These are phyloP conservation scores for Archocentrus centrarchus DNA, from an alignment of 2,113 vertebrate genomes.

Conservation along the genomic window DNA sequence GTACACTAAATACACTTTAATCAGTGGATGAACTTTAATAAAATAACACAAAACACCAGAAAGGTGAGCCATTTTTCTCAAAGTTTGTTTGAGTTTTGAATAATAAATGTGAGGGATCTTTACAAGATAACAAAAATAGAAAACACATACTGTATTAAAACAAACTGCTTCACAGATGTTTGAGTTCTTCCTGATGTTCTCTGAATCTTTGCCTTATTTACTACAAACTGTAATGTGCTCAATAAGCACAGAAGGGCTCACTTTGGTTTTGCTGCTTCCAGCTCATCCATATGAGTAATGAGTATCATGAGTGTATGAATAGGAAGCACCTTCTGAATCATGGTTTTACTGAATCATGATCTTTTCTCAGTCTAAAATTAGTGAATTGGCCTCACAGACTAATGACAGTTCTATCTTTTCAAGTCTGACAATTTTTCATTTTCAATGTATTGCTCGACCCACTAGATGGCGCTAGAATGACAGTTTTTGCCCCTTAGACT, in stretches of 20 bases:
- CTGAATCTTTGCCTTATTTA: background rate
- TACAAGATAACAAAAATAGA: background rate
- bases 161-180: too few species aligned
- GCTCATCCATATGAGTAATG: background rate
- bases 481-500: background rate
- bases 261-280: background rate
- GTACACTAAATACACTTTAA: too few species aligned
- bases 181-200: background rate
- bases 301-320: background rate
- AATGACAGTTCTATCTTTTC: background rate
- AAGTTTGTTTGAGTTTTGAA: too few species aligned
- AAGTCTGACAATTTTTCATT: background rate
- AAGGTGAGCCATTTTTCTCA: too few species aligned
- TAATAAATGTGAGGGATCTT: too few species aligned
- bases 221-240: too few species aligned
- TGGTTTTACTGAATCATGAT: background rate
- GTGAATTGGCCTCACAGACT: background rate
- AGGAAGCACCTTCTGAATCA: background rate
- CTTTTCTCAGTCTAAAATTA: background rate
- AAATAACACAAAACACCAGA: too few species aligned
- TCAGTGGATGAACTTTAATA: too few species aligned
- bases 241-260: background rate
- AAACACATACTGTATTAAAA: too few species aligned
- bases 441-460: background rate
- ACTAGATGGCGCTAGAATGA: slow-evolving; percentile 9